Conservation (phyloP, 2,888 invertebrate species). For the Caenorhabditis japonica region DNA sequence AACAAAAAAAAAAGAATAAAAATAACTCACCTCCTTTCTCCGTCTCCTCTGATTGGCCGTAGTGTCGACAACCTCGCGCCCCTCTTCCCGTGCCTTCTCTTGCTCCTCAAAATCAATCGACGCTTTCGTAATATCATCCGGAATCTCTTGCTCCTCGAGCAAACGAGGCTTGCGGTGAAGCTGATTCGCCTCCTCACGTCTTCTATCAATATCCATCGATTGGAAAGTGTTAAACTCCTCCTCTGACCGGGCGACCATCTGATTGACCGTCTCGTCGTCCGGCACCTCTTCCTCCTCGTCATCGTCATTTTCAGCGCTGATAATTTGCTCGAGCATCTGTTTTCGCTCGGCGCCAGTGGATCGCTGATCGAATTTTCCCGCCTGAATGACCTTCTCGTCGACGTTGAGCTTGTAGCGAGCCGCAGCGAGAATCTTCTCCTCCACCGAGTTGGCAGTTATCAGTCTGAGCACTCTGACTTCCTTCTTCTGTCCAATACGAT, state of each 20-base stretch:
- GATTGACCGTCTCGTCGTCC: conserved; percentile 98
- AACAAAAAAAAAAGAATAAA: too few species aligned
- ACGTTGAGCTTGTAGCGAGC: conserved; percentile 96
- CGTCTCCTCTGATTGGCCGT: conserved; percentile 50
- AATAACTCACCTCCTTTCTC: conserved; percentile 65
- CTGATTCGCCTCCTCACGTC: conserved; percentile 82
- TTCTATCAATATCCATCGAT: conserved; percentile 90
- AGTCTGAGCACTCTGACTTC: conserved; percentile 94
- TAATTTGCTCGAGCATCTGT: conserved; percentile 93
- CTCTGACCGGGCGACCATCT: conserved; percentile 94
- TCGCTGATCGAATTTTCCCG: conserved; percentile 99
- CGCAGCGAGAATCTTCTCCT: conserved; percentile 96
- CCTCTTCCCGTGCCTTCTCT: conserved; percentile 59
- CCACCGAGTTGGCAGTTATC: conserved; percentile 99
- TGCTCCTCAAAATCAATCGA: conserved; percentile 64
- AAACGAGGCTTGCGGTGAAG: conserved; percentile 84
- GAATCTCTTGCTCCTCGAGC: conserved; percentile 93
- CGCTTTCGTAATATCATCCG: conserved; percentile 85
- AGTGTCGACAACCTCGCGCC: conserved; percentile 40
- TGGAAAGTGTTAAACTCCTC: conserved; percentile 91
- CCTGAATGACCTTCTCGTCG: conserved; percentile 99
- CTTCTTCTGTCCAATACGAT: conserved; percentile 98
- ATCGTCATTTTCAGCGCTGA: conserved; percentile 79
- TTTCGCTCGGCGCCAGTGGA: conserved; percentile 96
- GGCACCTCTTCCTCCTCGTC: conserved; percentile 92